These are phyloP conservation scores for Muscina levida DNA, from an alignment of 2,888 invertebrate genomes.

Conservation along the genomic window DNA sequence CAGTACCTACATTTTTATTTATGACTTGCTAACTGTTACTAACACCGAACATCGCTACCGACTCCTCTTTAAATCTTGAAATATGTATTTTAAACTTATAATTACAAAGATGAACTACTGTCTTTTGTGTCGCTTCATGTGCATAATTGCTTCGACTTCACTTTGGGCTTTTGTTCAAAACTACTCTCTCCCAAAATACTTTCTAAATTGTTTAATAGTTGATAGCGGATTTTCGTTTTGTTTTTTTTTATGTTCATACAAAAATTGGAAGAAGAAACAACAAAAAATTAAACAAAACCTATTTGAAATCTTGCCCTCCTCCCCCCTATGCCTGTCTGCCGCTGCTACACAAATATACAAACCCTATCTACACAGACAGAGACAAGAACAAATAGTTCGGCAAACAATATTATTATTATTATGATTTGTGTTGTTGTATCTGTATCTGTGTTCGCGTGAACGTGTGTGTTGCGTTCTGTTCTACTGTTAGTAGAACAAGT, in stretches of 20 bases:
- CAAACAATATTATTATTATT: constrained; percentile 32
- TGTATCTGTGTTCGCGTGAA: constrained; percentile 11
- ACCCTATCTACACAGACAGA: constrained; percentile 13
- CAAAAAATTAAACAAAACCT: neutral
- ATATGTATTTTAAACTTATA: no score
- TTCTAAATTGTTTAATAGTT: constrained; percentile 23
- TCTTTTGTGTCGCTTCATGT: no score
- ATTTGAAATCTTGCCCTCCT: neutral
- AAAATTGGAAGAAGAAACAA: constrained; percentile 38
- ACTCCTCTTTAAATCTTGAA: no score
- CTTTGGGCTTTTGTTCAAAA: no score
- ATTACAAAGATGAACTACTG: no score
- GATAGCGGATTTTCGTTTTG: constrained; percentile 26
- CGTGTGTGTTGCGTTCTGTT: constrained; percentile 41
- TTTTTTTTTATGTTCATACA: no score
- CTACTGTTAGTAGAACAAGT: constrained; percentile 67
- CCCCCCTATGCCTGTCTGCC: neutral
- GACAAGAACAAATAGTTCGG: constrained; percentile 26
- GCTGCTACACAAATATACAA: constrained; percentile 7
- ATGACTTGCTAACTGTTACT: no score
- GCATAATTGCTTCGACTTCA: neutral
- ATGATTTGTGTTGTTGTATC: constrained; percentile 30
- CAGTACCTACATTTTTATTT: no score
- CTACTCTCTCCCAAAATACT: neutral
- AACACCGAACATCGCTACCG: no score